Base-by-base conservation (phyloP, 2,113 vertebrate species). In the Sebastes fasciatus region DNA sequence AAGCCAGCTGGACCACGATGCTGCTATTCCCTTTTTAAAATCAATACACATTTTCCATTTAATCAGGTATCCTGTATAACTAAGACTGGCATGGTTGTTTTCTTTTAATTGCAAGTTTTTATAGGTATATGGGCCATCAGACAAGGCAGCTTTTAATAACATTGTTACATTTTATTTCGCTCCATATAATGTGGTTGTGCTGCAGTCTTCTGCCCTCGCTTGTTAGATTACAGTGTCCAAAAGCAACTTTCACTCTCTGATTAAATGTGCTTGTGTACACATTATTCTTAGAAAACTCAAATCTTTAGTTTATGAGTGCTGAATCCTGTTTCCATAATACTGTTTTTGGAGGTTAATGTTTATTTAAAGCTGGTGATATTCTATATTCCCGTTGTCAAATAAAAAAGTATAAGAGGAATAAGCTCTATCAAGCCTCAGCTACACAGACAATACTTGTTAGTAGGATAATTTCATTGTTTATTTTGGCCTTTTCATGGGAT, bases 21-120 rank as follows among this genome's bases (percentile, higher is more conserved):
- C 60, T 69, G 52, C 71, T 70, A 17, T 74, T 73, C 62, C 54
- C 45, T 55, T 66, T 66, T 74, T 40, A 60, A 51, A 84, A 88
- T 91, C 80, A 62, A 86, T 86, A 57, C 52, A 34, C 40, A 73
- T 79, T 65, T 79, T 81, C 68, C 40, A 68, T 88, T 79, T 86
- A 71, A 81, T 82, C 68, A 73, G 51, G 42, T 61, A 16, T 9
- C 62, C 60, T 61, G 66, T 75, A 62, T 26, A 73, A 71, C 21
- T 60, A 51, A 55, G 45, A 65, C 63, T 58, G 17, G 52, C 68
- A 19, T 5, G 19, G 23, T 54, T 73, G 70, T 61, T 78, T 70
- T 81, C 14, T 62, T 80, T 79, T 88, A 72, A 84, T 54, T 72
- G 60, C 40, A 63, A 2, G 43, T 26, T 70, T 83, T 81, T 78